Evolutionary conservation across 1,140 invertebrate species (phyloP), one percentile per base, ranked within the genome.

Genomic region (Goniozus legneri): DNA sequence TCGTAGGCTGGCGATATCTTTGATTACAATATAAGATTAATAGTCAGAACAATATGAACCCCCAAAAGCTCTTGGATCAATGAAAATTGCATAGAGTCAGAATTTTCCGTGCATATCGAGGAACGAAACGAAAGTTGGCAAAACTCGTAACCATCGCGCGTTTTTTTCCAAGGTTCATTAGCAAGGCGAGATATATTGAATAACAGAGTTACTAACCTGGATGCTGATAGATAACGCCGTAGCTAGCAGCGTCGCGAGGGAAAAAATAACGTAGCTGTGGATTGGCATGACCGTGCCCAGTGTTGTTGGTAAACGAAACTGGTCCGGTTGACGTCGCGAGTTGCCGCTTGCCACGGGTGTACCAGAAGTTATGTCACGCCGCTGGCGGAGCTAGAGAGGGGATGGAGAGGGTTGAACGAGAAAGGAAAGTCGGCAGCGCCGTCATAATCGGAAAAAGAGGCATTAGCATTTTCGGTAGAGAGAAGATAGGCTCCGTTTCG

Each of bases 331-430:
- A 57, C 50, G 53, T 58, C 52, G 38, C 47, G 42, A 59, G 35
- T 44, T 39, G 20, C 35, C 33, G 36, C 22, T 31, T 47, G 27
- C 16, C 32, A 50, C 44, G 33, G 48, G 54, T 50, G 50, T 58
- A 56, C 54, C 58, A 58, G 49, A 67, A 65, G 70, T 72, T 72
- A 72, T 70, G 69, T 72, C 69, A 72, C 64, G 51, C 18, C 20
- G 24, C n/a, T n/a, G n/a, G n/a, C n/a, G n/a, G n/a, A n/a, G n/a
- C n/a, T n/a, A n/a, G n/a, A n/a, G n/a, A n/a, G n/a, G n/a, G n/a
- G n/a, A n/a, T n/a, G n/a, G n/a, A n/a, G n/a, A n/a, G n/a, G n/a
- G n/a, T n/a, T n/a, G n/a, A n/a, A n/a, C n/a, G n/a, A n/a, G n/a
- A n/a, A n/a, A n/a, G n/a, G n/a, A n/a, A n/a, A n/a, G n/a, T n/a